phyloP scores from a whole-genome alignment of 2,113 vertebrate genomes.

The Xenopus borealis region DNA sequence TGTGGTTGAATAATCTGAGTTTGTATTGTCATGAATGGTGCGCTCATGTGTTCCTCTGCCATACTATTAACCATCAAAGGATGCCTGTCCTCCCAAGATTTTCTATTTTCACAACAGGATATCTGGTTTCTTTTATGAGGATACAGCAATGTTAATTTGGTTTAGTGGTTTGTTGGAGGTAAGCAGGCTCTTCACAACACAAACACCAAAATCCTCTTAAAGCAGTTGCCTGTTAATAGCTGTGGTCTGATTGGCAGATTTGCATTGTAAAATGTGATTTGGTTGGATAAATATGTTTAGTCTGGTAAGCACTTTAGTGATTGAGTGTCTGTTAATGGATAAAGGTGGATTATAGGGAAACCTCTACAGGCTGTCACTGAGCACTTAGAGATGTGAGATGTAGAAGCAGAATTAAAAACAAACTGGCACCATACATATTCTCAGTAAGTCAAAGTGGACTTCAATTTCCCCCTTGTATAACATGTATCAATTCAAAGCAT shows the following conservation, averaged over 20 bases:
- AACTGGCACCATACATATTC: constrained; percentile 52
- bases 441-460: constrained; percentile 51
- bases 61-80: constrained; percentile 72
- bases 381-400: constrained; percentile 72
- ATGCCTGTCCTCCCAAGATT: constrained; percentile 71
- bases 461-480: constrained; percentile 40
- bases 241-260: constrained; percentile 77
- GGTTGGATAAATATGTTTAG: constrained; percentile 84
- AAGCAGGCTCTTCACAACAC: constrained; percentile 77
- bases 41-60: constrained; percentile 68
- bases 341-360: constrained; percentile 76
- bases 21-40: constrained; percentile 64
- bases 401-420: constrained; percentile 60
- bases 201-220: constrained; percentile 79
- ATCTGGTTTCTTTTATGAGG: constrained; percentile 86
- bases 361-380: constrained; percentile 75
- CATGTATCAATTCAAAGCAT: constrained; percentile 51
- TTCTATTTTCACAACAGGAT: constrained; percentile 81
- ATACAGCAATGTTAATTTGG: constrained; percentile 84
- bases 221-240: constrained; percentile 76
- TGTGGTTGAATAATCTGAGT: too few relatives aligned
- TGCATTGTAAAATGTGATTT: constrained; percentile 79
- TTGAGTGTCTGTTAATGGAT: constrained; percentile 86
- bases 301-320: constrained; percentile 82
- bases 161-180: constrained; percentile 81